These are phyloP conservation scores for Lepidonotus clava DNA, from an alignment of 2,888 invertebrate species.

Conservation along the genomic window DNA sequence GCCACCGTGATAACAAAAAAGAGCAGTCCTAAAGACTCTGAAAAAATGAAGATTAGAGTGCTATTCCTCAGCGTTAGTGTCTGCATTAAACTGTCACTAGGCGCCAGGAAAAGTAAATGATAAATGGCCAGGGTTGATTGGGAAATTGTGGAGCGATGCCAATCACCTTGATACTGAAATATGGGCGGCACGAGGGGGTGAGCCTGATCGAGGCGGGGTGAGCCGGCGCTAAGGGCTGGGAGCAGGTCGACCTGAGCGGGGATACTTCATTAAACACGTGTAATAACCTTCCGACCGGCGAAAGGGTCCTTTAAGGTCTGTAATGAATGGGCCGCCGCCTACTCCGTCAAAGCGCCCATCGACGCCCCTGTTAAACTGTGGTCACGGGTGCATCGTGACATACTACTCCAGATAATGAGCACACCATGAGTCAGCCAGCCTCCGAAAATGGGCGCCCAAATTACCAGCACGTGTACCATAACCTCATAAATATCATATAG, in stretches of 20 bases:
- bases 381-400: background rate
- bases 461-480: background rate
- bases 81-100: background rate
- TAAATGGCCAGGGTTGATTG: background rate
- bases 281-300: background rate
- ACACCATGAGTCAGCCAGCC: background rate
- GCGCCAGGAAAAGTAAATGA: background rate
- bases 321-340: background rate
- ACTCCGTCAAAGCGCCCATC: background rate
- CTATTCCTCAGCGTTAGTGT: background rate
- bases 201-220: background rate
- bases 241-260: background rate
- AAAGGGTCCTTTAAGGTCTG: background rate
- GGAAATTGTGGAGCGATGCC: background rate
- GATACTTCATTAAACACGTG: conserved; percentile 14
- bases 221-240: background rate
- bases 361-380: background rate
- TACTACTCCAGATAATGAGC: conserved; percentile 10
- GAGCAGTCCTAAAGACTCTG: background rate
- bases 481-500: conserved; percentile 26
- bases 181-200: background rate
- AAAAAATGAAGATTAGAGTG: background rate
- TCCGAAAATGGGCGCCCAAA: conserved; percentile 4
- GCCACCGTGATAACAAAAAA: too few relatives aligned
- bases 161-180: background rate